These are phyloP conservation scores for Rhorus exstirpatorius DNA, from an alignment of 2,888 invertebrate genomes.

Conservation along the genomic window DNA sequence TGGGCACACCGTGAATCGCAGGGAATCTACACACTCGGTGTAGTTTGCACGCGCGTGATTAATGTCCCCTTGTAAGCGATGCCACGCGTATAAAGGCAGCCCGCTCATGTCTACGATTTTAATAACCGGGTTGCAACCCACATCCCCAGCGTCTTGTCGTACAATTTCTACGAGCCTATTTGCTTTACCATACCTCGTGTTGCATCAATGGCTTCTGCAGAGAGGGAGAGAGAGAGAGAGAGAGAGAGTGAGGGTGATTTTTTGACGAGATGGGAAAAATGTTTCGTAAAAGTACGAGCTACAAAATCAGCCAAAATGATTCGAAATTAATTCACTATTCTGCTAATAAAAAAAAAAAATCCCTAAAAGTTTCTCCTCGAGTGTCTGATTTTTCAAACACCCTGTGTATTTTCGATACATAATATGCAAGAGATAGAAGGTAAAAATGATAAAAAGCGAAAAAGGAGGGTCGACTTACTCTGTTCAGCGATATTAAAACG, in stretches of 20 bases:
- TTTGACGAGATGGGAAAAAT: neutral
- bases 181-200: neutral
- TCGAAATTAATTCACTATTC: neutral
- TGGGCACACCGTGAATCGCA: neutral
- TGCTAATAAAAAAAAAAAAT: neutral
- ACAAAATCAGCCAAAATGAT: too few species aligned
- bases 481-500: constrained; percentile 43
- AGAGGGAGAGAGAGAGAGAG: too few species aligned
- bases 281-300: neutral
- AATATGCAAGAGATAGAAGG: constrained; percentile 3
- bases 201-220: neutral
- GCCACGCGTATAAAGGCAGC: constrained; percentile 55
- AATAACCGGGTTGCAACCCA: constrained; percentile 74
- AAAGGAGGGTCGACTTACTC: neutral
- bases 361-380: neutral
- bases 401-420: neutral
- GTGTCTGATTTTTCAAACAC: neutral
- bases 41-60: constrained; percentile 74
- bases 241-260: too few species aligned
- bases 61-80: constrained; percentile 73
- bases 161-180: constrained; percentile 16
- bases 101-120: constrained; percentile 75
- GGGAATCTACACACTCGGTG: constrained; percentile 9
- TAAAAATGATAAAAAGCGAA: neutral
- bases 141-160: neutral